A percentile compares a stretch with the other conserved stretches of the same genome.
phyloP scores from a whole-genome alignment of 2,113 vertebrate genomes.

The Ancistrus triradiatus region DNA sequence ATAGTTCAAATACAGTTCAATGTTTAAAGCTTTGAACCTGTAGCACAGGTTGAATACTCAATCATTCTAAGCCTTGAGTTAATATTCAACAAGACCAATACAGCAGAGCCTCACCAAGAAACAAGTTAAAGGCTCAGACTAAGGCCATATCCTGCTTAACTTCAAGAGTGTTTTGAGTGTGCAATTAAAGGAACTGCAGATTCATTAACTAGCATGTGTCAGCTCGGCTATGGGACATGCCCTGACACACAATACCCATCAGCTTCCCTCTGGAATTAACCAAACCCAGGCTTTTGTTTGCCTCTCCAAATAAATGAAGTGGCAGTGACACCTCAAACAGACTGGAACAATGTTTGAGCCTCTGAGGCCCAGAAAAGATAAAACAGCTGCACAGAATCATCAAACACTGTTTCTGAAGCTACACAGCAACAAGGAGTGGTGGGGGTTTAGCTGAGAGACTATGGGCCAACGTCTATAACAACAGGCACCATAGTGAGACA shows the following conservation, averaged over 20 bases:
- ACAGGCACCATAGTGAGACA: background rate
- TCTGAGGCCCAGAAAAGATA: conserved; percentile 1
- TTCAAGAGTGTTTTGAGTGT: background rate
- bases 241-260: conserved; percentile 22
- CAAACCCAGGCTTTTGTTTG: conserved; percentile 13
- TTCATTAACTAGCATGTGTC: conserved; percentile 20
- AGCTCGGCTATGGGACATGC: conserved; percentile 7
- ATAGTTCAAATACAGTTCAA: no score
- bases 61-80: no score
- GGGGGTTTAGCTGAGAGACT: background rate
- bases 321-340: background rate
- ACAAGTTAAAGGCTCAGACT: background rate
- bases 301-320: conserved; percentile 30
- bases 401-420: conserved; percentile 19
- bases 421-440: background rate
- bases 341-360: conserved; percentile 11
- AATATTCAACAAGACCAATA: background rate
- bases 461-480: background rate
- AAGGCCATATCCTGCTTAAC: background rate
- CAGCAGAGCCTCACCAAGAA: background rate
- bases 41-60: no score
- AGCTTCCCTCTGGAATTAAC: conserved; percentile 29
- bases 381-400: conserved; percentile 19
- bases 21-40: no score
- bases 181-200: conserved; percentile 15